These are phyloP conservation scores for Brachypterus glaber DNA, from an alignment of 2,888 invertebrate species.

Conservation along the genomic window DNA sequence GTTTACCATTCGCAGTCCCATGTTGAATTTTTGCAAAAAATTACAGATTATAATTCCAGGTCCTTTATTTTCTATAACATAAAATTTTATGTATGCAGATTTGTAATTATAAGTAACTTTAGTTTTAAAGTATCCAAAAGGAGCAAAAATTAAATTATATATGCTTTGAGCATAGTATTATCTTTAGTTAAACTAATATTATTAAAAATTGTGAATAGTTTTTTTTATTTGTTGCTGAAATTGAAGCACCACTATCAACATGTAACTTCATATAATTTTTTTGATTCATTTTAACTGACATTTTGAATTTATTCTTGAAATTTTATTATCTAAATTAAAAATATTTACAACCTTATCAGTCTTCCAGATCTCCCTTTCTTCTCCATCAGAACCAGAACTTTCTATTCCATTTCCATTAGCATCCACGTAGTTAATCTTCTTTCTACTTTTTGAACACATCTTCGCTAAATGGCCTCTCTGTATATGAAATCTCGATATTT, in stretches of 20 bases:
- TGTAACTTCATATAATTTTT: neutral
- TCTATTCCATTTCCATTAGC: neutral
- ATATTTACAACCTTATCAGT: too few relatives aligned
- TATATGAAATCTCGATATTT: neutral
- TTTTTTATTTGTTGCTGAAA: neutral
- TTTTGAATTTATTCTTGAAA: neutral
- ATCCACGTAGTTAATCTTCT: neutral
- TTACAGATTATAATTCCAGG: neutral
- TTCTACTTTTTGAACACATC: neutral
- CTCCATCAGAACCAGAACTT: too few relatives aligned
- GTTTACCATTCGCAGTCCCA: neutral
- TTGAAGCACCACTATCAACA: constrained; percentile 1
- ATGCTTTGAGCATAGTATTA: neutral
- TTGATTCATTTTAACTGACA: neutral
- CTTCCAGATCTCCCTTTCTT: too few relatives aligned
- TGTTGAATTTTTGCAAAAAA: neutral
- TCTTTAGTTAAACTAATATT: neutral
- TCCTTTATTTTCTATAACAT: constrained; percentile 4
- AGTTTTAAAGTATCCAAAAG: constrained; percentile 1
- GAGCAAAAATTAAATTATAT: neutral
- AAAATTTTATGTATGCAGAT: neutral
- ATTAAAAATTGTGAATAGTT: neutral
- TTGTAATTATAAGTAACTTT: neutral
- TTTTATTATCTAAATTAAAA: too few relatives aligned
- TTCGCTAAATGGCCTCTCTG: constrained; percentile 1